Evolutionary conservation across 2,888 invertebrate species (phyloP).

Genomic region (Ornithoptera alexandrae): DNA sequence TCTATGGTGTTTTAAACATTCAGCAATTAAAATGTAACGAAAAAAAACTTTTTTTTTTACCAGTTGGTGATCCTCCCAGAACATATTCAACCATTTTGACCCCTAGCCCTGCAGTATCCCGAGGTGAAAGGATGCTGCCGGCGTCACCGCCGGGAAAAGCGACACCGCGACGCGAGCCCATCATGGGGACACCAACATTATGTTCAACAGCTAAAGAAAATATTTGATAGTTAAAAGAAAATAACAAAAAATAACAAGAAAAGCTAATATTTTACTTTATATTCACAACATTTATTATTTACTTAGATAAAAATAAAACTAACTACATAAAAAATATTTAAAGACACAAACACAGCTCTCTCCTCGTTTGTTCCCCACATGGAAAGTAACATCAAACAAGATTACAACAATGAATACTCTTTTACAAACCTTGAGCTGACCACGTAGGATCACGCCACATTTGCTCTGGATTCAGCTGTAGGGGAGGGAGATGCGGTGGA

Average conservation of each 20-base stretch:
- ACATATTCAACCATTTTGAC: slow-evolving; percentile 99
- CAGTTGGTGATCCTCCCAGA: slow-evolving; percentile 93
- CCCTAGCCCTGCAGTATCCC: slow-evolving; percentile 95
- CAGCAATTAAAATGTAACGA: slow-evolving; percentile 34
- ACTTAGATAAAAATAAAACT: slow-evolving; percentile 24
- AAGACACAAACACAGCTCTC: slow-evolving; percentile 11
- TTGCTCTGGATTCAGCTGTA: slow-evolving; percentile 85
- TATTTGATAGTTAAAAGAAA: slow-evolving; percentile 26
- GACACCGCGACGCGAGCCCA: slow-evolving; percentile 87
- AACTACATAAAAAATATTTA: slow-evolving; percentile 19
- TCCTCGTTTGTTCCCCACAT: slow-evolving; percentile 15
- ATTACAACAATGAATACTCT: slow-evolving; percentile 5
- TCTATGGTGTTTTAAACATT: slow-evolving; percentile 2
- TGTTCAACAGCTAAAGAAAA: slow-evolving; percentile 52
- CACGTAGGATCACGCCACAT: slow-evolving; percentile 96
- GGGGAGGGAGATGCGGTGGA: slow-evolving; percentile 85
- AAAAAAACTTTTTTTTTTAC: slow-evolving; percentile 45
- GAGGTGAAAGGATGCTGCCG: slow-evolving; percentile 85
- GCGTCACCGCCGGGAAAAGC: slow-evolving; percentile 83
- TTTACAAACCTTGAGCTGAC: slow-evolving; percentile 89
- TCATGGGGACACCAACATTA: slow-evolving; percentile 75
- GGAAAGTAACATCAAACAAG: slow-evolving; percentile 7
- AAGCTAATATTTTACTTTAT: slow-evolving; percentile 15
- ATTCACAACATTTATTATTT: slow-evolving; percentile 20
- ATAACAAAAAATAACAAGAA: slow-evolving; percentile 24